These are phyloP conservation scores for Heloderma charlesbogerti DNA, from an alignment of 2,113 vertebrate genomes.

Conservation along the genomic window DNA sequence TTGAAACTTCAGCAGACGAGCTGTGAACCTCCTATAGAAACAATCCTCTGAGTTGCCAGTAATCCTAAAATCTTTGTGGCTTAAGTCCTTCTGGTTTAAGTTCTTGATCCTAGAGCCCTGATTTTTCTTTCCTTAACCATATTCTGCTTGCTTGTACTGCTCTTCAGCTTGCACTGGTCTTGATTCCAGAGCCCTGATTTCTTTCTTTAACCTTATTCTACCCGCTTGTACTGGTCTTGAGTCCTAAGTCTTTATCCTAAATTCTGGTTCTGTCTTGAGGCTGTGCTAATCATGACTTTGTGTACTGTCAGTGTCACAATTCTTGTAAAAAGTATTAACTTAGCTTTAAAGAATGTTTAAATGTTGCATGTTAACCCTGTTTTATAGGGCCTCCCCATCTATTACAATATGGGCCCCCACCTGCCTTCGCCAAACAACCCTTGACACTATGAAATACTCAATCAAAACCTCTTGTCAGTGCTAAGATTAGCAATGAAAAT, in stretches of 20 bases:
- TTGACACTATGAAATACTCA: background rate
- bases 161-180: background rate
- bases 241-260: background rate
- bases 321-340: background rate
- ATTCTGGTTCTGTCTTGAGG: background rate
- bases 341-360: background rate
- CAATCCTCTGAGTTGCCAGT: background rate
- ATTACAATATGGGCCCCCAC: background rate
- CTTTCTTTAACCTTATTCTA: background rate
- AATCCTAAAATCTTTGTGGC: background rate
- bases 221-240: background rate
- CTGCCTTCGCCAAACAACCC: background rate
- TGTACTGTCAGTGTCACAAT: background rate
- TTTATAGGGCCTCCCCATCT: background rate
- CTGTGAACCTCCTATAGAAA: background rate
- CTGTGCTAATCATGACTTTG: background rate
- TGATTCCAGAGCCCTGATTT: background rate
- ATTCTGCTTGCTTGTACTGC: background rate
- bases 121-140: background rate
- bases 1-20: background rate
- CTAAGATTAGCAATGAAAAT: background rate
- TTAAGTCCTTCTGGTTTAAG: too few relatives aligned
- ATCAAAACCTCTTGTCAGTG: background rate
- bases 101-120: background rate
- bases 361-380: background rate